Evolutionary conservation across 2,797 vertebrate genomes (phyloP), one percentile per base, ranked within the genome.

Genomic region (Peromyscus aztecus): DNA sequence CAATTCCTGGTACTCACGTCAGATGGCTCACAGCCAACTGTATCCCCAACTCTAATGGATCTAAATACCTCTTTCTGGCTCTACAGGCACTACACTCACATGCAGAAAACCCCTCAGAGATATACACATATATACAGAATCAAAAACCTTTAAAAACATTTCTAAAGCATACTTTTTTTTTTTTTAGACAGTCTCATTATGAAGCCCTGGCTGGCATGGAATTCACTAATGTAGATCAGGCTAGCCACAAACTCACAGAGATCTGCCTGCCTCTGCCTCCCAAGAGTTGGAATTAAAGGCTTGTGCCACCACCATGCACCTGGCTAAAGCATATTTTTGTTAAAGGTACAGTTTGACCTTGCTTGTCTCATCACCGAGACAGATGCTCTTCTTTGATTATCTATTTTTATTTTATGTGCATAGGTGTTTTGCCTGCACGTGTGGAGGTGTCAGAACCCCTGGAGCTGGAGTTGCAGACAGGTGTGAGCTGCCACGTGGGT

Each of bases 271-370:
- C 37, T 67, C 63, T 52, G 43, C 43, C 31, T 85, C 43, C 31
- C 4, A 24, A 69, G 83, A 27, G 7, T 13, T 67, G 21, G 63
- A 6, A 49, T 52, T 31, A 34, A 67, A 85, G 43, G 29, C 2
- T 0, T n/a, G 10, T 1, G 0, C 6, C 63, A 5, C 6, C 63
- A 5, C 63, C 31, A 16, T 34, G 19, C 49, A 52, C 43, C 43
- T 49, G 43, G 17, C 43, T 85, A 43, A 67, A 65, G 27, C 46
- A n/a, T 63, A 12, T 49, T 80, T 91, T 59, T 69, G 37, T 89
- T 85, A 10, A 71, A 88, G 87, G 31, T 37, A 13, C 31, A 89
- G 2, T 75, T 63, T n/a, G n/a, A 84, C 49, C 37, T 37, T n/a
- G 9, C 78, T 73, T 4, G 0, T 76, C 12, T 31, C 27, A 17